Conservation (phyloP, 2,888 invertebrate species). For the Drosophila atripex region DNA sequence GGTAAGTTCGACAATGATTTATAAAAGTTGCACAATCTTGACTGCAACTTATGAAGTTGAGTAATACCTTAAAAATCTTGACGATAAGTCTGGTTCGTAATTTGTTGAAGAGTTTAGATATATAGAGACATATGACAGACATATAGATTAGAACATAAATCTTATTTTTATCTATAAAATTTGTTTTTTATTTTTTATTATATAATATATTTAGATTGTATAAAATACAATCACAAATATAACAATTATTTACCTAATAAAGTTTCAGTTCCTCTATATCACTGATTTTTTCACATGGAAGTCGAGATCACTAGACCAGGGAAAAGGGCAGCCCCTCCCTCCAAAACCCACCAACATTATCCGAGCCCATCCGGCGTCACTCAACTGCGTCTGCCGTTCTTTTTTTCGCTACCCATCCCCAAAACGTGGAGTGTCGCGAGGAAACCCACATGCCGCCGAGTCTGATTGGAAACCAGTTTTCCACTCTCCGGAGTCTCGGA, state of each 20-base stretch:
- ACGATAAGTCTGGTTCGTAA: not conserved
- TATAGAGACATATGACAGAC: no score
- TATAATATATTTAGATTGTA: no score
- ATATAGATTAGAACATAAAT: no score
- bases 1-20: not conserved
- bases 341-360: constrained; percentile 9
- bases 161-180: no score
- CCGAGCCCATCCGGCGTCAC: constrained; percentile 73
- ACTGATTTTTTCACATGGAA: not conserved
- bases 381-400: constrained; percentile 34
- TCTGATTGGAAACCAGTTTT: constrained; percentile 72
- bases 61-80: not conserved
- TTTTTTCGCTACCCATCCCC: constrained; percentile 42
- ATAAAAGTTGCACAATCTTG: not conserved
- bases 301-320: constrained; percentile 1
- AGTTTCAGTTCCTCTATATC: not conserved
- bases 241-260: not conserved
- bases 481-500: constrained; percentile 11
- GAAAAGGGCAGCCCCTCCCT: not conserved
- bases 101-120: no score
- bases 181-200: no score
- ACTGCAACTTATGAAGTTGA: not conserved
- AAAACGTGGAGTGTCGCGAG: constrained; percentile 30
- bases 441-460: constrained; percentile 68
- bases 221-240: no score